Evolutionary conservation across 2,113 vertebrate genomes (phyloP).

Genomic region (Kryptolebias marmoratus): DNA sequence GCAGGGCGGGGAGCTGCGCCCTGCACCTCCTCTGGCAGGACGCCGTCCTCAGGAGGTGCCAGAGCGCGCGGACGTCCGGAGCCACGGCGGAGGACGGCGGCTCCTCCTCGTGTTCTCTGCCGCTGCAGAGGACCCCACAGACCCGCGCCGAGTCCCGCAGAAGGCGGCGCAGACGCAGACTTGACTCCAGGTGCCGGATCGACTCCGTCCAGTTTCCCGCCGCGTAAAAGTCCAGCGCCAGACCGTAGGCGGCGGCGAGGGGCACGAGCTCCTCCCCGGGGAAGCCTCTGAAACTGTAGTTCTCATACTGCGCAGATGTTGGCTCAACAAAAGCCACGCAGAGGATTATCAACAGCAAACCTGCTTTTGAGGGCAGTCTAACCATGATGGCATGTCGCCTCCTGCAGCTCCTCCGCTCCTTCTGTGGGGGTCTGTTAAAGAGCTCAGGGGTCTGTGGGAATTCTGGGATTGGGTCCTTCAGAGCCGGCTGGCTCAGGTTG

Average conservation of each 20-base stretch:
- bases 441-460: constrained; percentile 55
- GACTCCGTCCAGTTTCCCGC: constrained; percentile 84
- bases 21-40: constrained; percentile 86
- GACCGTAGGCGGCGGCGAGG: constrained; percentile 79
- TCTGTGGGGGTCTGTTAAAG: constrained; percentile 54
- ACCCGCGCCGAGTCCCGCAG: constrained; percentile 84
- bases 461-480: constrained; percentile 47
- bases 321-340: not conserved
- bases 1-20: constrained; percentile 81
- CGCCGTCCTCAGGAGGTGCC: constrained; percentile 78
- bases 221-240: constrained; percentile 83
- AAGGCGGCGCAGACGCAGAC: constrained; percentile 84
- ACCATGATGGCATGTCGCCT: constrained; percentile 48
- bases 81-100: not conserved
- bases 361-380: constrained; percentile 4
- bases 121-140: constrained; percentile 80
- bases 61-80: constrained; percentile 77
- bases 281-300: constrained; percentile 84
- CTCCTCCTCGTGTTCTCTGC: not conserved
- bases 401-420: not conserved
- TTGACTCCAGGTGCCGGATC: constrained; percentile 80
- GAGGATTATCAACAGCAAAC: constrained; percentile 3
- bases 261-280: constrained; percentile 82
- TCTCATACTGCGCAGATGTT: constrained; percentile 81
- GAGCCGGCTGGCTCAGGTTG: constrained; percentile 41